A percentile compares a stretch with the other conserved stretches of the same genome.
phyloP scores from a whole-genome alignment of 1,140 invertebrate species.

The Phymastichus coffea region DNA sequence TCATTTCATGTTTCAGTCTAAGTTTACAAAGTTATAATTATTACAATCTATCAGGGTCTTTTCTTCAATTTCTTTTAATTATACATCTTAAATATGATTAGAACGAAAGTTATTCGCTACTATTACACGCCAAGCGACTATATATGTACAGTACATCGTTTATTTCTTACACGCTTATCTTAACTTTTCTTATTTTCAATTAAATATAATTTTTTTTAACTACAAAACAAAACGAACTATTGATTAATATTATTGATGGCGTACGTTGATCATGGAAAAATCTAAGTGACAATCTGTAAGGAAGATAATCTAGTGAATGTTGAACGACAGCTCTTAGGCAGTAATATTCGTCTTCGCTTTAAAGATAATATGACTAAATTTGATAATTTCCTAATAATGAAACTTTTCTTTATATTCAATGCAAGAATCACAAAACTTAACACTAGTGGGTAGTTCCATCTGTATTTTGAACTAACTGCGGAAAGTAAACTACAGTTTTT shows the following conservation, averaged over 20 bases:
- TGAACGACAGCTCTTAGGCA: conserved; percentile 18
- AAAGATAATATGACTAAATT: conserved; percentile 4
- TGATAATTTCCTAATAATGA: conserved; percentile 10
- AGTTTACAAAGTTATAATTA: conserved; percentile 32
- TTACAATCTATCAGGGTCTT: conserved; percentile 31
- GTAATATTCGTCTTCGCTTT: conserved; percentile 3
- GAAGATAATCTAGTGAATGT: background rate
- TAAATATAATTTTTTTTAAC: background rate
- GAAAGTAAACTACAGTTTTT: background rate
- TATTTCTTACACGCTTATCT: conserved; percentile 13
- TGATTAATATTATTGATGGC: too few relatives aligned
- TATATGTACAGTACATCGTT: conserved; percentile 29
- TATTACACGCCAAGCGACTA: conserved; percentile 31
- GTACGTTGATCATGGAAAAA: too few relatives aligned
- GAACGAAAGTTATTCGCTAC: conserved; percentile 21
- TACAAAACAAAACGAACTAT: too few relatives aligned
- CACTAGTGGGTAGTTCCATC: background rate
- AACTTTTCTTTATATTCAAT: conserved; percentile 6
- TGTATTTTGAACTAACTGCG: background rate
- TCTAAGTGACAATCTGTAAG: background rate
- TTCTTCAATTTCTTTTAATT: conserved; percentile 17
- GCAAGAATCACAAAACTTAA: conserved; percentile 24
- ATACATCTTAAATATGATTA: conserved; percentile 25
- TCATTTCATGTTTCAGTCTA: conserved; percentile 39
- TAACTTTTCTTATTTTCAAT: conserved; percentile 6